phyloP scores from a whole-genome alignment of 2,888 invertebrate species.

The Dorcus hopei region DNA sequence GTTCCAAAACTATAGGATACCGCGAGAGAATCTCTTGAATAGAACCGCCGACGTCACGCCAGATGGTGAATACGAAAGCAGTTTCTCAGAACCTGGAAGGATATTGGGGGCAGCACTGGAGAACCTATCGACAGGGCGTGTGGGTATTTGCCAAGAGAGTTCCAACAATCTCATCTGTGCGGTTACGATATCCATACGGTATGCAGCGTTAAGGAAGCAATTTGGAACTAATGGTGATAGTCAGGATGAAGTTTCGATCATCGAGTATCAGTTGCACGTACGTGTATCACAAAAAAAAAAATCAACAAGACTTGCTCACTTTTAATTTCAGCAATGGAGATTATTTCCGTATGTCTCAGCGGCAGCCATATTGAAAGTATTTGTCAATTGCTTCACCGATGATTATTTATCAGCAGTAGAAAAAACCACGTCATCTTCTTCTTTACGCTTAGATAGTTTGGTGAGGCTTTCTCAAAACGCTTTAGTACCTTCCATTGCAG shows the following conservation, averaged over 20 bases:
- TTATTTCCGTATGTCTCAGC: conserved; percentile 74
- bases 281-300: conserved; percentile 32
- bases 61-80: conserved; percentile 83
- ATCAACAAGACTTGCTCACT: background rate
- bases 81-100: conserved; percentile 84
- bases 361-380: conserved; percentile 63
- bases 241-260: conserved; percentile 65
- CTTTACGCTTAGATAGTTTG: conserved; percentile 33
- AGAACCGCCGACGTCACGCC: conserved; percentile 85
- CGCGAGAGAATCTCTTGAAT: conserved; percentile 79
- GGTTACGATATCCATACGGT: conserved; percentile 73
- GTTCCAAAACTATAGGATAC: conserved; percentile 85
- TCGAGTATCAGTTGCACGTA: conserved; percentile 83
- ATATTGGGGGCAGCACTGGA: conserved; percentile 83
- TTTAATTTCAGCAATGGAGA: conserved; percentile 68
- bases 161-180: conserved; percentile 68
- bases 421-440: conserved; percentile 54
- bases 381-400: conserved; percentile 62
- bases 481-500: background rate
- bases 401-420: conserved; percentile 68
- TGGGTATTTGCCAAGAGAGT: conserved; percentile 68
- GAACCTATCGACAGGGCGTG: conserved; percentile 79
- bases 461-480: conserved; percentile 30
- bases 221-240: conserved; percentile 57
- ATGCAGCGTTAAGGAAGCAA: conserved; percentile 76